These are phyloP conservation scores for Cerastis leucographa DNA, from an alignment of 2,888 invertebrate species.

Conservation along the genomic window DNA sequence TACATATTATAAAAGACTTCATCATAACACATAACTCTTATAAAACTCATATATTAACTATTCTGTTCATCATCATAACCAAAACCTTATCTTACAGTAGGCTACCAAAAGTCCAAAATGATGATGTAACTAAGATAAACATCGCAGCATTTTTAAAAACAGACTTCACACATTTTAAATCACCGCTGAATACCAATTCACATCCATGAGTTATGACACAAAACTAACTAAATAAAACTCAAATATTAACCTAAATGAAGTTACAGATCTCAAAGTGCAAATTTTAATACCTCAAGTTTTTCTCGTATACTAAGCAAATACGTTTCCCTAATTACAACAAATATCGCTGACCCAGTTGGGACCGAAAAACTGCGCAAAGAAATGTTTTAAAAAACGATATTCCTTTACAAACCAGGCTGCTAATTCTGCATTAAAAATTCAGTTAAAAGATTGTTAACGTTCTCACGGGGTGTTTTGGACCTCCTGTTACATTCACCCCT, in stretches of 20 bases:
- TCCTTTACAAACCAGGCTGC: background rate
- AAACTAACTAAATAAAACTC: too few species aligned
- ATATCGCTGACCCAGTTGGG: slow-evolving; percentile 21
- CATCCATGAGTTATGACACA: too few species aligned
- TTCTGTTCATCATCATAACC: too few species aligned
- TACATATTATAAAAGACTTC: background rate
- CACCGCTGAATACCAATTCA: too few species aligned
- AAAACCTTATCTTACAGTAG: too few species aligned
- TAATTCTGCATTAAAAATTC: slow-evolving; percentile 38
- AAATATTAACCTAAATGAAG: background rate
- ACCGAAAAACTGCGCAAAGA: background rate
- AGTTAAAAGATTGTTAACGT: slow-evolving; percentile 17
- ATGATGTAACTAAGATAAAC: too few species aligned
- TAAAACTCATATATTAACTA: background rate
- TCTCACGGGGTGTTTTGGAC: slow-evolving; percentile 1
- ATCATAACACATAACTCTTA: background rate
- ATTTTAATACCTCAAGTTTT: background rate
- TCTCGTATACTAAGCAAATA: slow-evolving; percentile 4
- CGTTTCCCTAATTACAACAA: slow-evolving; percentile 42
- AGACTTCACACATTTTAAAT: too few species aligned
- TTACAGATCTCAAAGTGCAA: background rate
- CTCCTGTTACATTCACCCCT: background rate
- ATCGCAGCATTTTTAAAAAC: too few species aligned
- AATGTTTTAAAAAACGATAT: slow-evolving; percentile 7
- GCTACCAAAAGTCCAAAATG: too few species aligned